Percentiles rank a stretch among this genome's conserved stretches.
phyloP scores from a whole-genome alignment of 1,140 invertebrate species.

The Drosophila sucinea region DNA sequence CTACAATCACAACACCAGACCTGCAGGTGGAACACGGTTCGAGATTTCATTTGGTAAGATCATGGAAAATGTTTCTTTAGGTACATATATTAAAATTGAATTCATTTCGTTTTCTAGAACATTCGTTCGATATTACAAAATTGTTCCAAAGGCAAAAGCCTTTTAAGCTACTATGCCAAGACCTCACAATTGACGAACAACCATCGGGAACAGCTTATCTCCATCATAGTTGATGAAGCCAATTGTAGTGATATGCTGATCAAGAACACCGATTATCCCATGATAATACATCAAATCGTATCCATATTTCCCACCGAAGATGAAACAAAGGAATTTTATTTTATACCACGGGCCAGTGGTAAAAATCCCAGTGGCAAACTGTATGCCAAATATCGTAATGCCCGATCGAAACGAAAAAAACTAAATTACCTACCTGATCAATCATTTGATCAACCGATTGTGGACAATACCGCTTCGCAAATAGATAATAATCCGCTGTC shows the following conservation, averaged over 20 bases:
- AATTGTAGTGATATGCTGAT: slow-evolving; percentile 11
- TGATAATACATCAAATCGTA: slow-evolving; percentile 1
- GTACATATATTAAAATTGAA: not conserved
- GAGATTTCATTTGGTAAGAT: not conserved
- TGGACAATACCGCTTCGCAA: not conserved
- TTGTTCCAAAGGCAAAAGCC: slow-evolving; percentile 6
- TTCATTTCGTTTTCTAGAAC: not conserved
- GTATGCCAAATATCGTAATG: slow-evolving; percentile 9
- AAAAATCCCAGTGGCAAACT: slow-evolving; percentile 6
- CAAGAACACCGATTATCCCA: not conserved
- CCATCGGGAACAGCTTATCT: not conserved
- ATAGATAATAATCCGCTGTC: not conserved
- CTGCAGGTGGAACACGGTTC: not conserved
- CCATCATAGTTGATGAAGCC: slow-evolving; percentile 9
- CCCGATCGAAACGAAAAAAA: not conserved
- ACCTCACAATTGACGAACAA: not conserved
- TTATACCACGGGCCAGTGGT: not conserved
- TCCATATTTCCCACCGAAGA: slow-evolving; percentile 2
- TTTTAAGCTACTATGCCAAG: not conserved
- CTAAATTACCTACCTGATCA: not conserved
- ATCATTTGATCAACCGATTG: not conserved
- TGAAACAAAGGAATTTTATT: slow-evolving; percentile 4
- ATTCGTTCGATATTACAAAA: slow-evolving; percentile 1
- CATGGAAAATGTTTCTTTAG: not conserved
- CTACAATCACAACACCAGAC: not conserved